Evolutionary conservation across 1,140 invertebrate species (phyloP), one percentile per base, ranked within the genome.

Genomic region (Drosophila tristis): DNA sequence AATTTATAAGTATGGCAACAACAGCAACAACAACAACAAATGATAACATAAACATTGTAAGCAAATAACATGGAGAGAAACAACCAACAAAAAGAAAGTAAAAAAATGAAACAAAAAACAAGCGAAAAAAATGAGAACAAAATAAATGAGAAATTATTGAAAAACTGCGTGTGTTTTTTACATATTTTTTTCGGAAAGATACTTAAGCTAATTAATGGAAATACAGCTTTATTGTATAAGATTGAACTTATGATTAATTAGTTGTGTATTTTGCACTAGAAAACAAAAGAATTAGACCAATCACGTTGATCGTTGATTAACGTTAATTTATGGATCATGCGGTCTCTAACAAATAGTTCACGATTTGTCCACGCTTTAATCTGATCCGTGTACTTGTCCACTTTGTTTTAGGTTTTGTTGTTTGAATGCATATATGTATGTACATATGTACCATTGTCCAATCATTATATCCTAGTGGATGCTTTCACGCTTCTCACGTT

Each of bases 91-190:
- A 84, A 63, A 74, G 67, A 60, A 47, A 74, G 60, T 45, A 80
- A 71, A 63, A 73, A 73, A 74, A 74, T 48, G 54, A 64, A 76
- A 66, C 45, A 77, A 53, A 80, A 86, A 86, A 77, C 57, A 64
- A 59, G 59, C 57, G 64, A 82, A 65, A 66, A 66, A 80, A 78
- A 72, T 61, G 44, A 81, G 82, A 86, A 70, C 58, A 68, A 87
- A 86, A 86, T 89, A 86, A 86, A 89, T 71, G 77, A 78, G 64
- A 76, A 87, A 87, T 87, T 76, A 79, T 72, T 78, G 56, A 75
- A 74, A 78, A 61, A 62, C 7, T 44, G 2, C 7, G 25, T 58
- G 58, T 44, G 5, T 72, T 45, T 57, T 2, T 2, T 5, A 25
- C 6, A 42, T 8, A 13, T 39, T 39, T 13, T n/a, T n/a, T 25